phyloP scores from a whole-genome alignment of 2,888 invertebrate species.

The Macrophya alboannulata region DNA sequence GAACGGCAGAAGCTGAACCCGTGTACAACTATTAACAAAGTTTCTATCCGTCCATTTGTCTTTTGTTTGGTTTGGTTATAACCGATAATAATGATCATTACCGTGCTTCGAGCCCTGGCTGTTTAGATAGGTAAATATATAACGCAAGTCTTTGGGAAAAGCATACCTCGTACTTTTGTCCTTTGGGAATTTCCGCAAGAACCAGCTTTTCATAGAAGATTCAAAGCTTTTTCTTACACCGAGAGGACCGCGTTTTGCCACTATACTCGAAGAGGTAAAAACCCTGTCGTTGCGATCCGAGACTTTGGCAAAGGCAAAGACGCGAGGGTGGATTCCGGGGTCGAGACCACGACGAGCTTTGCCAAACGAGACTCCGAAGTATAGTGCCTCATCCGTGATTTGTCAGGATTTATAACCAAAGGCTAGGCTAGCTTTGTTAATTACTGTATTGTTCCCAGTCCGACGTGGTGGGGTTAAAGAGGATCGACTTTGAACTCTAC shows the following conservation, averaged over 20 bases:
- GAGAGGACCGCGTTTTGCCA: background rate
- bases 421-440: conserved; percentile 41
- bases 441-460: conserved; percentile 53
- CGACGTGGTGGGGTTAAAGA: conserved; percentile 32
- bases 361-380: conserved; percentile 44
- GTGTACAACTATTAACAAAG: background rate
- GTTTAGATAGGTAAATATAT: background rate
- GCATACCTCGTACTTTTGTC: background rate
- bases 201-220: conserved; percentile 29
- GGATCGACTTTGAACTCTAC: conserved; percentile 20
- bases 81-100: background rate
- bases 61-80: background rate
- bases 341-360: conserved; percentile 23
- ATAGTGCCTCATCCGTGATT: conserved; percentile 36
- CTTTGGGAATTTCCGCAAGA: background rate
- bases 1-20: background rate
- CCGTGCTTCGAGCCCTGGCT: background rate
- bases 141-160: background rate
- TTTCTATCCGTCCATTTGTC: background rate
- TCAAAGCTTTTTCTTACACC: background rate
- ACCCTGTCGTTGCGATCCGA: conserved; percentile 2
- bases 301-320: conserved; percentile 30
- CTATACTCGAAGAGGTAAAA: background rate
- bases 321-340: background rate
- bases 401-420: conserved; percentile 44